A percentile compares a stretch with the other conserved stretches of the same genome.
phyloP scores from a whole-genome alignment of 2,888 invertebrate genomes.

The Epiperipatus broadwayi region DNA sequence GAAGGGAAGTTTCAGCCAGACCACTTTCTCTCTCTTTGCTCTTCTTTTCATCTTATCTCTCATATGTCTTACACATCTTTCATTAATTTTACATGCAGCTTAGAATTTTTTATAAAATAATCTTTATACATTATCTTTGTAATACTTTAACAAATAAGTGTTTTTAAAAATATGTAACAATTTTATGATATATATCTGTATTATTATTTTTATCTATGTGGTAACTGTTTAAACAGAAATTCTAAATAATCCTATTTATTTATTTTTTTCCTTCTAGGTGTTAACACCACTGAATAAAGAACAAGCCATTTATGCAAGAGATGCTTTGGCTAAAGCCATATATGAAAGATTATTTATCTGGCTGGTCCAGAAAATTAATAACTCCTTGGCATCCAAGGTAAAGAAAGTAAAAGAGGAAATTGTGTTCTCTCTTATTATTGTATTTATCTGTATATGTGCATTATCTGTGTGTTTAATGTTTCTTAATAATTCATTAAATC shows the following conservation, averaged over 20 bases:
- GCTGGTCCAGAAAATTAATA: constrained; percentile 61
- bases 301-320: constrained; percentile 59
- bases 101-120: no score
- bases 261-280: constrained; percentile 32
- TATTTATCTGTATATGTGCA: no score
- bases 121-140: no score
- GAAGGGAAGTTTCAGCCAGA: no score
- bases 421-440: no score
- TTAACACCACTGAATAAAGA: constrained; percentile 58
- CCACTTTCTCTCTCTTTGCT: no score
- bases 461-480: no score
- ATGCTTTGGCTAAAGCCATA: constrained; percentile 73
- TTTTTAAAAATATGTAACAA: background rate
- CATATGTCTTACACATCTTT: no score
- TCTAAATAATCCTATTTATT: background rate
- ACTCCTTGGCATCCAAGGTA: constrained; percentile 21
- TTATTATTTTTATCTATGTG: background rate
- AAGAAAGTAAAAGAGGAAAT: background rate
- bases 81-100: no score
- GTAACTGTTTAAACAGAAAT: constrained; percentile 6
- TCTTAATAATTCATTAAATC: no score
- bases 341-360: constrained; percentile 78
- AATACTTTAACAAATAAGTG: no score
- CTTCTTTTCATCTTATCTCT: no score
- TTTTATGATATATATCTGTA: background rate